These are phyloP conservation scores for Diaprepes abbreviatus DNA, from an alignment of 2,888 invertebrate genomes.

Conservation along the genomic window DNA sequence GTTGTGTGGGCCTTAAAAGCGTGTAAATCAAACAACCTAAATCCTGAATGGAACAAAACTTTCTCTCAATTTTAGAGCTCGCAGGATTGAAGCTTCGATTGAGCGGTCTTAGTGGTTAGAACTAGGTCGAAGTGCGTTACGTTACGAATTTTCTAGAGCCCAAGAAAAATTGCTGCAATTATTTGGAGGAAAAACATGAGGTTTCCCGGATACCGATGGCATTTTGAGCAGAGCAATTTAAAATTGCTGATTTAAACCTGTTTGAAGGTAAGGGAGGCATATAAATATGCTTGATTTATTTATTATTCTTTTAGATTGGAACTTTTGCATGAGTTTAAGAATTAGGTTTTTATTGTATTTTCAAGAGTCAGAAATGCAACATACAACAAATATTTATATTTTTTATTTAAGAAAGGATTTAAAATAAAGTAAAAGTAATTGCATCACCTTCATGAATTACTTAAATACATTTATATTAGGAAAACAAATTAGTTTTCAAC, in stretches of 20 bases:
- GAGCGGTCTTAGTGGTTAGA: constrained; percentile 10
- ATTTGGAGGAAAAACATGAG: constrained; percentile 8
- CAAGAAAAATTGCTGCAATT: constrained; percentile 29
- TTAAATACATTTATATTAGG: no score
- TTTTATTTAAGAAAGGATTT: no score
- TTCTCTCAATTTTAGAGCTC: constrained; percentile 22
- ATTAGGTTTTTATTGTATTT: no score
- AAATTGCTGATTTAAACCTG: constrained; percentile 6
- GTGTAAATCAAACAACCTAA: constrained; percentile 21
- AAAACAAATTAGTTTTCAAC: no score
- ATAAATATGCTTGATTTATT: constrained; percentile 3
- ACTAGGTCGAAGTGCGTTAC: constrained; percentile 29
- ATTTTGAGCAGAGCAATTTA: constrained; percentile 21
- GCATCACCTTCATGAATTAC: no score
- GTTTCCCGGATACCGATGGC: background rate
- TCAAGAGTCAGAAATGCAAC: no score
- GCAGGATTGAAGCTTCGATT: constrained; percentile 24
- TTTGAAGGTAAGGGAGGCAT: constrained; percentile 15
- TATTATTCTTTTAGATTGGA: background rate
- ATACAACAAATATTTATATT: no score
- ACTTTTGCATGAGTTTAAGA: no score
- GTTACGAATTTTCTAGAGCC: constrained; percentile 18
- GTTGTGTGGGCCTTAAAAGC: constrained; percentile 24
- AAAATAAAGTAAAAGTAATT: no score
- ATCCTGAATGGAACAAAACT: constrained; percentile 11